phyloP scores from a whole-genome alignment of 2,113 vertebrate genomes.

The Takifugu flavidus region DNA sequence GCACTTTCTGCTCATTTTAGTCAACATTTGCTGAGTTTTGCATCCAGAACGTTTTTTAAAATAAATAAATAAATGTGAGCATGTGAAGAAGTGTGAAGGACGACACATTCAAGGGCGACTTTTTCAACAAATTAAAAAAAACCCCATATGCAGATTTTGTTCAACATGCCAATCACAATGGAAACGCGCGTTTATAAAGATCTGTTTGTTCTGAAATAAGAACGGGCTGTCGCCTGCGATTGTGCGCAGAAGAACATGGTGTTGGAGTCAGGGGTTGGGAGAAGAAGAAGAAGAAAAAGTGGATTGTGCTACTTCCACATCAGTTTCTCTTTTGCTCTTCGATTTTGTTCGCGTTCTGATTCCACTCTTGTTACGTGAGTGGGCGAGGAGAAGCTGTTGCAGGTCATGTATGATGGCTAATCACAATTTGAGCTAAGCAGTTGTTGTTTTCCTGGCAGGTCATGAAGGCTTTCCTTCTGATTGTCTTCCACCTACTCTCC shows the following conservation, averaged over 20 bases:
- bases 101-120: slow-evolving; percentile 13
- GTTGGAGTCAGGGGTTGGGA: slow-evolving; percentile 9
- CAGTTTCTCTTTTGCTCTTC: slow-evolving; percentile 14
- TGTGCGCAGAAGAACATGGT: neutral
- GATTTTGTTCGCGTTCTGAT: neutral
- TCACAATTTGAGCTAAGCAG: slow-evolving; percentile 27
- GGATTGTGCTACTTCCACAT: slow-evolving; percentile 13
- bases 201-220: neutral
- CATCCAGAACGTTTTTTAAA: too few species aligned
- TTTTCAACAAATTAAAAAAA: slow-evolving; percentile 6
- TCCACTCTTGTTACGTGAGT: slow-evolving; percentile 18
- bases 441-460: slow-evolving; percentile 23
- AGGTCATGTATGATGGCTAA: slow-evolving; percentile 32
- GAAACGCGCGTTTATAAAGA: neutral
- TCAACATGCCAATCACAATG: neutral
- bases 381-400: slow-evolving; percentile 16
- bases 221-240: neutral
- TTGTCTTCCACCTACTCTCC: slow-evolving; percentile 29
- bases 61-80: too few species aligned
- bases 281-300: slow-evolving; percentile 5
- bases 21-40: too few species aligned
- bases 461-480: slow-evolving; percentile 18
- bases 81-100: neutral
- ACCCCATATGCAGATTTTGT: neutral
- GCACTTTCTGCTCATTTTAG: too few species aligned